phyloP scores from a whole-genome alignment of 2,888 invertebrate genomes.

The Epinotia ramella region DNA sequence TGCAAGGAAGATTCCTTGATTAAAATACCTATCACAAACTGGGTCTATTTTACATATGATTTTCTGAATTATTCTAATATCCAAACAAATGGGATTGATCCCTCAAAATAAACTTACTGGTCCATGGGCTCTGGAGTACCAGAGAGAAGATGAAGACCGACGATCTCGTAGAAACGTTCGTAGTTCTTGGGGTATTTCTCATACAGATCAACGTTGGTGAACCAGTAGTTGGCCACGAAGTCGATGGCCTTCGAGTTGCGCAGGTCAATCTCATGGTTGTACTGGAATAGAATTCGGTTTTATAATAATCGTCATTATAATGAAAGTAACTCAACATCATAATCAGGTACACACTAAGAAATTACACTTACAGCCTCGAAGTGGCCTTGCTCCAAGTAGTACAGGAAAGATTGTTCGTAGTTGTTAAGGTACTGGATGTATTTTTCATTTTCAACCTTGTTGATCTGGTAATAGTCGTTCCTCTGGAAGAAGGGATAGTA shows the following conservation, averaged over 20 bases:
- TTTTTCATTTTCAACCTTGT: conserved; percentile 77
- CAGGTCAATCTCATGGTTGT: conserved; percentile 68
- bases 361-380: conserved; percentile 85
- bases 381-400: conserved; percentile 82
- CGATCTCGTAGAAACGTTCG: conserved; percentile 85
- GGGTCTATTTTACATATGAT: neutral
- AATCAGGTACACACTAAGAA: neutral
- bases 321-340: neutral
- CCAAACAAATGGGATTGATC: too few species aligned
- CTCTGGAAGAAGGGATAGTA: conserved; percentile 84
- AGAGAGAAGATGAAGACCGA: conserved; percentile 78
- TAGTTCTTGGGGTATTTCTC: conserved; percentile 64
- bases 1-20: conserved; percentile 51
- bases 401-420: conserved; percentile 84
- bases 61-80: too few species aligned
- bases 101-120: conserved; percentile 62
- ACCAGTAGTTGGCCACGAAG: conserved; percentile 84
- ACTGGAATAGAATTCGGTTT: conserved; percentile 57
- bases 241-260: conserved; percentile 78
- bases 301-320: conserved; percentile 42
- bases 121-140: conserved; percentile 61
- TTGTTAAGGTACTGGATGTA: conserved; percentile 83
- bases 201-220: conserved; percentile 82
- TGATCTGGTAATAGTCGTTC: conserved; percentile 86
- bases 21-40: neutral